Conservation (phyloP, 2,888 invertebrate species). For the Siphlonurus alternatus region DNA sequence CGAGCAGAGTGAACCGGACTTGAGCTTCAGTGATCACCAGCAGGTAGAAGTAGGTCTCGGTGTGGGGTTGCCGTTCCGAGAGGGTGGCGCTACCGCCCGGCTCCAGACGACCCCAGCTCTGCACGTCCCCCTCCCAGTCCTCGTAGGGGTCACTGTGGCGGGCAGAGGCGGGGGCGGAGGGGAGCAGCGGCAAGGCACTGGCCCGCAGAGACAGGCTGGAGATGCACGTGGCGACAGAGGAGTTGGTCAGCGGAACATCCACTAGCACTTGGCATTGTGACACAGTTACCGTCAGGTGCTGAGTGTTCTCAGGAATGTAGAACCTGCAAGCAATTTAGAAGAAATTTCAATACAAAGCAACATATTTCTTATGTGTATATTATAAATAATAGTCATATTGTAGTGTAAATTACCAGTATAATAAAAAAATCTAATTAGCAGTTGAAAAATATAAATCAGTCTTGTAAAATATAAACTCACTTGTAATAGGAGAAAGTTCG, state of each 20-base stretch:
- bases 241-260: constrained; percentile 14
- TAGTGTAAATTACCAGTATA: too few species aligned
- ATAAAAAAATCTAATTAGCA: too few species aligned
- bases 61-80: constrained; percentile 25
- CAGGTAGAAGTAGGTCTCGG: constrained; percentile 31
- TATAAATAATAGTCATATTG: too few species aligned
- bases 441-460: too few species aligned
- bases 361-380: not conserved
- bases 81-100: constrained; percentile 23
- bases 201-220: constrained; percentile 24
- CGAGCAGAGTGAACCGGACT: constrained; percentile 26
- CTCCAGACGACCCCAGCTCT: constrained; percentile 18
- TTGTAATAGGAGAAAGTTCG: constrained; percentile 30
- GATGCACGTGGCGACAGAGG: constrained; percentile 28
- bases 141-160: not conserved
- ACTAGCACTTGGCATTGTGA: constrained; percentile 26
- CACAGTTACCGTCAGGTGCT: constrained; percentile 26
- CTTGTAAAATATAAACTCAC: constrained; percentile 21
- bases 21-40: constrained; percentile 27
- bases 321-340: constrained; percentile 21
- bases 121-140: not conserved
- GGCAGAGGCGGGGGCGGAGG: constrained; percentile 17
- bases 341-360: not conserved
- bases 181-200: constrained; percentile 25
- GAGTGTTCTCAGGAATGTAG: constrained; percentile 28